These are phyloP conservation scores for Grus americana DNA, from an alignment of 2,113 vertebrate species.

Conservation along the genomic window DNA sequence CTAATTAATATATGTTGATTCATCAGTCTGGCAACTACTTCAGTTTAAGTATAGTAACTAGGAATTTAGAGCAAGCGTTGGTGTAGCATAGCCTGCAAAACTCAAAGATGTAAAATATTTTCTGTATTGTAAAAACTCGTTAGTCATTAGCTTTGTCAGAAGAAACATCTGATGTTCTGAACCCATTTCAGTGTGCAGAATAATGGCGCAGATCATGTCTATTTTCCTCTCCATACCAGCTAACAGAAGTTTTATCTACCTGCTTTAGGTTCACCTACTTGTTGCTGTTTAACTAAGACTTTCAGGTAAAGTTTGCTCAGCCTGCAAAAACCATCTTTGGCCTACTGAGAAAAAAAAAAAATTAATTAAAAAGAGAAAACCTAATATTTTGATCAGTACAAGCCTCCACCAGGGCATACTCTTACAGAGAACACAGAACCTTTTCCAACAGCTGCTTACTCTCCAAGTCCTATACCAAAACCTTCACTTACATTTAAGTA, in stretches of 20 bases:
- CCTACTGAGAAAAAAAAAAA: not conserved
- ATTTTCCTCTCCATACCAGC: not conserved
- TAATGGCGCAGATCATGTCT: not conserved
- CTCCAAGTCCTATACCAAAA: not conserved
- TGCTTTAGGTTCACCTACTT: slow-evolving; percentile 18
- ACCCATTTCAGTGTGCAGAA: not conserved
- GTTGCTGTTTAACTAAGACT: not conserved
- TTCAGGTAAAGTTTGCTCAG: not conserved
- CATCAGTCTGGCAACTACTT: not conserved
- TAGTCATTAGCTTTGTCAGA: not conserved
- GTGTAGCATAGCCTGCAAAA: not conserved
- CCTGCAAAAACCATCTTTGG: not conserved
- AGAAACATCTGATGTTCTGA: not conserved
- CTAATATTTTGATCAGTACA: not conserved
- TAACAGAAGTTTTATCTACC: slow-evolving; percentile 11
- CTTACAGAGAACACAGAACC: not conserved
- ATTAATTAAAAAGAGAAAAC: not conserved
- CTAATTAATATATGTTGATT: not conserved
- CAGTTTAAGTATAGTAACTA: not conserved
- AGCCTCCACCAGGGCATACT: not conserved
- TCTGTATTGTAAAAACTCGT: not conserved
- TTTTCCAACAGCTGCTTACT: not conserved
- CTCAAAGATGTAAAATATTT: not conserved
- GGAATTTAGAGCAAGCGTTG: not conserved
- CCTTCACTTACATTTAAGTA: not conserved